Conservation (phyloP, 2,888 invertebrate species). For the Cephus pygmeus region DNA sequence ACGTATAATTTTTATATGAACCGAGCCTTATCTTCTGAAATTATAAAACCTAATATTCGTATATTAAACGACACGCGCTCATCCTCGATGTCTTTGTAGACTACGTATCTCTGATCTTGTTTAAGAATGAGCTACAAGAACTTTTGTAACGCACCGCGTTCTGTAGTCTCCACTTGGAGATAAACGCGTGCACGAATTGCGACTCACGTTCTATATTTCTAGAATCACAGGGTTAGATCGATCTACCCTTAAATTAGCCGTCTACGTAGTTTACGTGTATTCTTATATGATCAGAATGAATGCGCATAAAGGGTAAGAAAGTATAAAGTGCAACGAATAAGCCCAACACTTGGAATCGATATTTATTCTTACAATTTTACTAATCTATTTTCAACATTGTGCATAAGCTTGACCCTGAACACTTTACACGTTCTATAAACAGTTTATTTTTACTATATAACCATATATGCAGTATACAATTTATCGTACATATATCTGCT, state of each 20-base stretch:
- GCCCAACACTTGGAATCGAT: not conserved
- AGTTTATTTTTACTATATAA: not conserved
- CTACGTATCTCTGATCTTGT: not conserved
- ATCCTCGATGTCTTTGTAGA: not conserved
- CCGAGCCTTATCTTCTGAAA: conserved; percentile 39
- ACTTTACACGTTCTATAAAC: not conserved
- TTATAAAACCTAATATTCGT: conserved; percentile 16
- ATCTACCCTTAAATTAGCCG: not conserved
- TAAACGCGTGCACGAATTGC: not conserved
- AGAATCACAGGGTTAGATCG: not conserved
- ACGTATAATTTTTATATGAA: conserved; percentile 33
- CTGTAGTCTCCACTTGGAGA: not conserved
- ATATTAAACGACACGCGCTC: not conserved
- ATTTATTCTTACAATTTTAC: not conserved
- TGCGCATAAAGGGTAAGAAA: not conserved
- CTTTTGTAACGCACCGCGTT: conserved; percentile 22
- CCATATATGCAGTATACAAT: not conserved
- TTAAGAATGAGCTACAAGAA: conserved; percentile 22
- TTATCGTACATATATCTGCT: not conserved
- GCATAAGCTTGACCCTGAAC: not conserved
- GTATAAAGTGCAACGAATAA: not conserved
- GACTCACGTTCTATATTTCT: not conserved
- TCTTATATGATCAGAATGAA: not conserved
- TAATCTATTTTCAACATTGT: not conserved
- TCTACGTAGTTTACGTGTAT: not conserved